These are phyloP conservation scores for Cariama cristata DNA, from an alignment of 2,113 vertebrate species.

Conservation along the genomic window DNA sequence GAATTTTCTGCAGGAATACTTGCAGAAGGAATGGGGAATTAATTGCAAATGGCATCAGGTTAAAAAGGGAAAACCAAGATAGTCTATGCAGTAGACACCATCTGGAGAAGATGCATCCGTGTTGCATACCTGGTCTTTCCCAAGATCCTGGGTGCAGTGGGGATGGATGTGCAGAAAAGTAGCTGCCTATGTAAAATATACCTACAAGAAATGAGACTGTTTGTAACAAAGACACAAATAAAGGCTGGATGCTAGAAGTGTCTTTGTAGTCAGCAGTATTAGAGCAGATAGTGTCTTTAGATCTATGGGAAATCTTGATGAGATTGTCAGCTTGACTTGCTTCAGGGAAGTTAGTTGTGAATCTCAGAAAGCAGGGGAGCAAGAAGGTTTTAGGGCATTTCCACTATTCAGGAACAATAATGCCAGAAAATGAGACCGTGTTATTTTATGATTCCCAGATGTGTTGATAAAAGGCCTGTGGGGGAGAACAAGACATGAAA, in stretches of 20 bases:
- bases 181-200: background rate
- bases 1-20: background rate
- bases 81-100: background rate
- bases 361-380: background rate
- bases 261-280: background rate
- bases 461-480: background rate
- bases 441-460: constrained; percentile 3
- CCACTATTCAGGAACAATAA: background rate
- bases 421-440: background rate
- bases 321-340: background rate
- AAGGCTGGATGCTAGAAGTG: background rate
- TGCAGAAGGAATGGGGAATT: background rate
- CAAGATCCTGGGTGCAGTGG: fast-evolving
- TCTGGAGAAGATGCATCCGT: background rate
- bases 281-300: background rate
- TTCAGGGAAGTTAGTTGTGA: background rate
- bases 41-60: background rate
- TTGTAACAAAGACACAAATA: background rate
- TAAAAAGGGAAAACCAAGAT: background rate
- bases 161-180: background rate
- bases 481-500: background rate
- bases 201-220: background rate
- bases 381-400: background rate
- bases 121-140: background rate
- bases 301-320: background rate